These are phyloP conservation scores for Drosophila lacertosa DNA, from an alignment of 1,140 invertebrate species.

Conservation along the genomic window DNA sequence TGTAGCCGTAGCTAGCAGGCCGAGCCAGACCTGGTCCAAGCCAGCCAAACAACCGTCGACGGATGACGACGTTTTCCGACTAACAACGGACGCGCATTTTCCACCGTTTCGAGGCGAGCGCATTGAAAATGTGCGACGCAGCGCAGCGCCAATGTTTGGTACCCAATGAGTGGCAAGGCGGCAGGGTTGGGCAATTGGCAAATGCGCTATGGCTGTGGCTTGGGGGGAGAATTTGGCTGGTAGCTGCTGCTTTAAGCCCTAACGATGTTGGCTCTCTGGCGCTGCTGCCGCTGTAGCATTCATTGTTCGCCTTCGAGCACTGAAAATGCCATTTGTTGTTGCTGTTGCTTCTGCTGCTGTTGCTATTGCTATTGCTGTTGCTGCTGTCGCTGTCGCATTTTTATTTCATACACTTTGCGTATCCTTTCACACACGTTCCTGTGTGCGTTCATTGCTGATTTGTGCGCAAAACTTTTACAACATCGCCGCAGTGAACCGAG, in stretches of 20 bases:
- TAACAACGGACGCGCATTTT: constrained; percentile 82
- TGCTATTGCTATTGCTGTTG: constrained; percentile 19
- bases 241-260: constrained; percentile 65
- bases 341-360: constrained; percentile 33
- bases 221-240: constrained; percentile 18
- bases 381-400: constrained; percentile 56
- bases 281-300: constrained; percentile 63
- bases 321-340: constrained; percentile 70
- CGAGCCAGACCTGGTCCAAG: constrained; percentile 57
- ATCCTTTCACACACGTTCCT: constrained; percentile 42
- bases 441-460: constrained; percentile 68
- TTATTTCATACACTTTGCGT: constrained; percentile 70
- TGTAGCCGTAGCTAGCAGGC: constrained; percentile 51
- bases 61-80: constrained; percentile 82
- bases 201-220: neutral
- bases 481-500: constrained; percentile 64
- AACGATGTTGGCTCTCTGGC: constrained; percentile 64
- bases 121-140: constrained; percentile 81
- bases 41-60: constrained; percentile 80
- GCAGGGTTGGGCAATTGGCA: neutral
- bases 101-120: constrained; percentile 81
- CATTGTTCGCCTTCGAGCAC: constrained; percentile 70
- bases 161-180: neutral
- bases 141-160: constrained; percentile 62
- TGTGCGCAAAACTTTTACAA: constrained; percentile 80